phyloP scores from a whole-genome alignment of 1,140 invertebrate species.

The Cephus cinctus region DNA sequence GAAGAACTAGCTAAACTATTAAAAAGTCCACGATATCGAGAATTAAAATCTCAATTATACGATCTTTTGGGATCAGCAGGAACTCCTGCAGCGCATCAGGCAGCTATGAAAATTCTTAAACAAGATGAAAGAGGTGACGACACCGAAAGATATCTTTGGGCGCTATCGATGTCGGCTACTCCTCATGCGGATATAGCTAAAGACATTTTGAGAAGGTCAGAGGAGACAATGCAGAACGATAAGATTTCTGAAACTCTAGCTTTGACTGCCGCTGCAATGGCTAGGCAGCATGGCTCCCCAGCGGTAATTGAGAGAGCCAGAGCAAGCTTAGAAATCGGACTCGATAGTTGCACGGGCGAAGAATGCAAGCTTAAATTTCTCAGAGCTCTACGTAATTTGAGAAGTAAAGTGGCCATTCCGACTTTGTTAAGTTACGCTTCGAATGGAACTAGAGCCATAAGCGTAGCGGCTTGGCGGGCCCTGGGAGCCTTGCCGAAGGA shows the following conservation, averaged over 20 bases:
- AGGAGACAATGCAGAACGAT: constrained; percentile 54
- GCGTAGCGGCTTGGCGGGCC: constrained; percentile 67
- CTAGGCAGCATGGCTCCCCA: constrained; percentile 46
- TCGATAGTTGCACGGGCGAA: constrained; percentile 58
- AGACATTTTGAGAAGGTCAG: constrained; percentile 58
- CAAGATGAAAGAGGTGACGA: constrained; percentile 62
- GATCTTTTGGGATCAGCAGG: constrained; percentile 72
- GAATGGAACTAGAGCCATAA: constrained; percentile 55
- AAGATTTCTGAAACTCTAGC: constrained; percentile 67
- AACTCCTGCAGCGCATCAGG: constrained; percentile 65
- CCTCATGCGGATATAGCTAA: constrained; percentile 58
- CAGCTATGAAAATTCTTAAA: constrained; percentile 65
- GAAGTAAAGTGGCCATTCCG: constrained; percentile 59
- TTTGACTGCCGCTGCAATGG: constrained; percentile 65
- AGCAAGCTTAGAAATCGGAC: constrained; percentile 51
- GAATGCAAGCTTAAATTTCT: constrained; percentile 64
- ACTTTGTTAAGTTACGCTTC: constrained; percentile 59
- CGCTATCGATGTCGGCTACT: constrained; percentile 61
- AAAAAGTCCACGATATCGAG: constrained; percentile 45
- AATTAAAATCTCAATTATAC: constrained; percentile 62
- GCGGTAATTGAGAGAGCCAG: constrained; percentile 51
- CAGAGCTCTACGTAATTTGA: constrained; percentile 68
- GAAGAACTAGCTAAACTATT: constrained; percentile 64
- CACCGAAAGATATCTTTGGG: constrained; percentile 73
- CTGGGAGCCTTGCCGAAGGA: constrained; percentile 58